Percentiles rank a stretch among this genome's conserved stretches.
These are phyloP conservation scores for Gobionotothen gibberifrons DNA, from an alignment of 2,797 vertebrate species.

Conservation along the genomic window DNA sequence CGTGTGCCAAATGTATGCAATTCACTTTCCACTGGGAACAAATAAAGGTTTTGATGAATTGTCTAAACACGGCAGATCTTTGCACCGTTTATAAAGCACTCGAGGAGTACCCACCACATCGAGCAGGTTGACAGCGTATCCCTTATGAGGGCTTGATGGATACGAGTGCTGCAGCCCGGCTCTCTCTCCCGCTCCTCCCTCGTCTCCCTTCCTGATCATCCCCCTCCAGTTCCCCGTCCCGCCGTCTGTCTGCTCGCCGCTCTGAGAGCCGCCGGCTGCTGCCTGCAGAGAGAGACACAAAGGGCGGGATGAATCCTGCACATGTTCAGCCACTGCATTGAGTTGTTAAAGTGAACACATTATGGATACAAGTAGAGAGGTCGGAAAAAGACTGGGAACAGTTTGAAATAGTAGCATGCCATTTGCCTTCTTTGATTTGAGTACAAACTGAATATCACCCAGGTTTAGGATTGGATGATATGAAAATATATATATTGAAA, in stretches of 20 bases:
- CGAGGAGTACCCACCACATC: conserved; percentile 91
- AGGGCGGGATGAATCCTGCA: not conserved
- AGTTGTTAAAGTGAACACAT: not conserved
- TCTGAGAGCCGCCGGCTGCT: conserved; percentile 75
- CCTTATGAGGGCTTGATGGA: conserved; percentile 90
- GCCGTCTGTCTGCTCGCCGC: conserved; percentile 80
- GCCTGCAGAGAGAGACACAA: conserved; percentile 47
- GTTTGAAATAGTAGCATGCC: conserved; percentile 13
- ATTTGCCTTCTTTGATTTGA: conserved; percentile 22
- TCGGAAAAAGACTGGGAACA: not conserved
- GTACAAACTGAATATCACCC: not conserved
- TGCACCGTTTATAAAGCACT: not conserved
- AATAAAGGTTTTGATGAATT: too few relatives aligned
- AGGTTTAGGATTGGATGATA: not conserved
- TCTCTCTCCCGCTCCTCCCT: conserved; percentile 84
- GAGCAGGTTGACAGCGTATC: conserved; percentile 93
- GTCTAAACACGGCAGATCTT: too few relatives aligned
- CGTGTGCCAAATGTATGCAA: too few relatives aligned
- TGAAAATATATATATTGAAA: not conserved
- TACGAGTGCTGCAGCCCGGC: conserved; percentile 68
- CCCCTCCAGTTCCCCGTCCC: conserved; percentile 94
- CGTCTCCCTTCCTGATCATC: conserved; percentile 95
- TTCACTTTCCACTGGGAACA: too few relatives aligned
- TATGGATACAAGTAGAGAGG: not conserved
- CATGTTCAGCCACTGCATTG: not conserved